phyloP scores from a whole-genome alignment of 2,113 vertebrate genomes.

The Pangasianodon gigas region DNA sequence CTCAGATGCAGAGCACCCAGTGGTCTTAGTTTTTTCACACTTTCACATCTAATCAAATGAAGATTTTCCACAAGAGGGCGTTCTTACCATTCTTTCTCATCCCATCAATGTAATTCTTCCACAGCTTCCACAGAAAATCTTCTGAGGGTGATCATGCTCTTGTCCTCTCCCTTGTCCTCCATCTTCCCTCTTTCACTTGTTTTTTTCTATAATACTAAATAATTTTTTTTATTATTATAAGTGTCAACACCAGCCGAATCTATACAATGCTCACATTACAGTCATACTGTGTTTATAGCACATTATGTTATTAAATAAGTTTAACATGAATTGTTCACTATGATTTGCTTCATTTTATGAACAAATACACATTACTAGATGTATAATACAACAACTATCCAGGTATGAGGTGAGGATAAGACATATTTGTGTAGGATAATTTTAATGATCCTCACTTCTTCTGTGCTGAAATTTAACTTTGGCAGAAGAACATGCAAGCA shows the following conservation, averaged over 20 bases:
- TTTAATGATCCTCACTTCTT: neutral
- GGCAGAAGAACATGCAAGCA: neutral
- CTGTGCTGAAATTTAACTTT: neutral
- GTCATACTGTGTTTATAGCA: neutral
- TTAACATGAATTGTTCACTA: neutral
- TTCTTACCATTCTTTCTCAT: neutral
- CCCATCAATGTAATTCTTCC: neutral
- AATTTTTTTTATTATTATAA: neutral
- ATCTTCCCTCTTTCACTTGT: neutral
- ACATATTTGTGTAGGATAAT: neutral
- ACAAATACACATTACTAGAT: neutral
- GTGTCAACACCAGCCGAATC: neutral
- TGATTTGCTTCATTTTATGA: neutral
- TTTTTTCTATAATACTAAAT: neutral
- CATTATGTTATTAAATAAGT: neutral
- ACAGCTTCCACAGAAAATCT: neutral
- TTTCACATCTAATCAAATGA: neutral
- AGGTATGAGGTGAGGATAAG: neutral
- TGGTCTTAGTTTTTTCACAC: neutral
- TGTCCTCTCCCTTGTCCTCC: neutral
- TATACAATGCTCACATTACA: neutral
- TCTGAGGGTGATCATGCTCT: neutral
- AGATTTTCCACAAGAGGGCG: slow-evolving; percentile 11
- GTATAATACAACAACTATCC: neutral
- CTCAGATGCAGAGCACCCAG: neutral